These are phyloP conservation scores for Drosophila novamexicana DNA, from an alignment of 1,140 invertebrate species.

Conservation along the genomic window DNA sequence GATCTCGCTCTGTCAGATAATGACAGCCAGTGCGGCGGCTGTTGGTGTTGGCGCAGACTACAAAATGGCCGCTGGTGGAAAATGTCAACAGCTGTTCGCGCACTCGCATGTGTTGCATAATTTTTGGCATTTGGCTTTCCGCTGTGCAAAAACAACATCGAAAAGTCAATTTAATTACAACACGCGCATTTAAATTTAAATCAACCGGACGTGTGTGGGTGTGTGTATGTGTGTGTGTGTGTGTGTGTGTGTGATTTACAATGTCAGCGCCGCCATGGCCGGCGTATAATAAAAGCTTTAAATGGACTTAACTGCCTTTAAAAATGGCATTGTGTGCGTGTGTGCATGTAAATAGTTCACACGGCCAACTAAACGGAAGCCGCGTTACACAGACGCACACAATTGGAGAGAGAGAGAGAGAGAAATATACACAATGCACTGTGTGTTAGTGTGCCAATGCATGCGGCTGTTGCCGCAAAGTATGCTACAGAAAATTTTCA, in stretches of 20 bases:
- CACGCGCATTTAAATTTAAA: slow-evolving; percentile 67
- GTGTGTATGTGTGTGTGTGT: slow-evolving; percentile 9
- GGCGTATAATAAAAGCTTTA: slow-evolving; percentile 48
- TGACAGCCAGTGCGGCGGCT: slow-evolving; percentile 30
- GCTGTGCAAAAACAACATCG: slow-evolving; percentile 21
- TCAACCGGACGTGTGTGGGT: slow-evolving; percentile 37
- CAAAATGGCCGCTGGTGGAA: slow-evolving; percentile 63
- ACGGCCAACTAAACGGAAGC: slow-evolving; percentile 76
- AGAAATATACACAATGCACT: not conserved
- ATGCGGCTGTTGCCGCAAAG: slow-evolving; percentile 59
- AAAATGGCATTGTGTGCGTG: slow-evolving; percentile 25
- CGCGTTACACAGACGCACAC: slow-evolving; percentile 27
- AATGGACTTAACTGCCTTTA: slow-evolving; percentile 50
- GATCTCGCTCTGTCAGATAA: slow-evolving; percentile 34
- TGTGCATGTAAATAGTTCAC: slow-evolving; percentile 72
- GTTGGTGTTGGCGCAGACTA: slow-evolving; percentile 61
- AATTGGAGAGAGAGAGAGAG: not conserved
- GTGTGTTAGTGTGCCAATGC: slow-evolving; percentile 72
- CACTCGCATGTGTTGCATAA: slow-evolving; percentile 53
- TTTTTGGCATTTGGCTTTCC: slow-evolving; percentile 55
- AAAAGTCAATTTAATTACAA: slow-evolving; percentile 80
- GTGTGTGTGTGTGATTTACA: slow-evolving; percentile 42
- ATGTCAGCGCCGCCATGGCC: slow-evolving; percentile 14
- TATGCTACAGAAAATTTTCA: slow-evolving; percentile 79
- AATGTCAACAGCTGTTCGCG: slow-evolving; percentile 72